phyloP scores from a whole-genome alignment of 2,797 vertebrate genomes.

The Vultur gryphus region DNA sequence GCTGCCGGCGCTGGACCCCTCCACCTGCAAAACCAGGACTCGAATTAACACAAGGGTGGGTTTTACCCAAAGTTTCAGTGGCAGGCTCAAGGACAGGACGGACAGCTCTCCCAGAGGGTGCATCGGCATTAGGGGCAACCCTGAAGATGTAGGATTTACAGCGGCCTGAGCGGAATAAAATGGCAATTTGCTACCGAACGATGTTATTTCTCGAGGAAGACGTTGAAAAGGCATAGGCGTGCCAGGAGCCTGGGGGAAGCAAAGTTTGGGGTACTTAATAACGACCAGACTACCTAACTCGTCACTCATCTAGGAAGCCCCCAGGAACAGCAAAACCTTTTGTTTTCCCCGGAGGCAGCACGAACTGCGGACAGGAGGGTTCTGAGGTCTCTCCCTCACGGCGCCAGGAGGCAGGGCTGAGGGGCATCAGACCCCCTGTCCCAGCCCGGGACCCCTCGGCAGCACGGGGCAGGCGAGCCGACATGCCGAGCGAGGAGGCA shows the following conservation, averaged over 20 bases:
- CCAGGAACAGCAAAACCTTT: neutral
- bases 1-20: fast-evolving
- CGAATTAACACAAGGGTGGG: fast-evolving
- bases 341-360: too few relatives aligned
- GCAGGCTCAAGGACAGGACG: fast-evolving
- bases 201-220: neutral
- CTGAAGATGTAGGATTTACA: fast-evolving
- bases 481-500: neutral
- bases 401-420: neutral
- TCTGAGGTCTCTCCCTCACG: neutral
- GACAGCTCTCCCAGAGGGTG: fast-evolving
- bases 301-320: neutral
- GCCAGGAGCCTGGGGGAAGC: neutral
- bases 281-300: neutral
- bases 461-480: neutral
- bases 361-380: neutral
- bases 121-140: fast-evolving
- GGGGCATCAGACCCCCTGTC: neutral
- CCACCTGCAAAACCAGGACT: neutral
- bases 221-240: fast-evolving
- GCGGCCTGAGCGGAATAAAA: fast-evolving
- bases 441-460: neutral
- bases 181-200: fast-evolving
- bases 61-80: fast-evolving
- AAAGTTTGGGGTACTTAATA: too few relatives aligned